A percentile compares a stretch with the other conserved stretches of the same genome.
Evolutionary conservation across 2,113 vertebrate genomes (phyloP).

Genomic region (Fulica atra): DNA sequence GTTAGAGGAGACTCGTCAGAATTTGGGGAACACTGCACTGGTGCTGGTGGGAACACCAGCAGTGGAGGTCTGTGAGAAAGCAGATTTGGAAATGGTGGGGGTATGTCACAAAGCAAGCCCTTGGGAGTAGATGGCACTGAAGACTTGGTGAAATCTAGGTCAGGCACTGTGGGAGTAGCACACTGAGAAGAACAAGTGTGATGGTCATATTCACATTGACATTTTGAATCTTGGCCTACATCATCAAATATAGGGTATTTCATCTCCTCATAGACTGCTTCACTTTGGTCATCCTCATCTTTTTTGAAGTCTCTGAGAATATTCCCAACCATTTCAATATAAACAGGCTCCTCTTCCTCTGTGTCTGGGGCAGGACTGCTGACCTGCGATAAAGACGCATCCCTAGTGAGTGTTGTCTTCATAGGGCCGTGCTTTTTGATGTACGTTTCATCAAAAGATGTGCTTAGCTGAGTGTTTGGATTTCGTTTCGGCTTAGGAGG

Average conservation of each 20-base stretch:
- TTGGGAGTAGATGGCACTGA: conserved; percentile 84
- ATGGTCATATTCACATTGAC: conserved; percentile 80
- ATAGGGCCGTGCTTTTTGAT: conserved; percentile 82
- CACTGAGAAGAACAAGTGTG: conserved; percentile 90
- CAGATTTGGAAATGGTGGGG: conserved; percentile 94
- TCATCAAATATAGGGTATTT: conserved; percentile 92
- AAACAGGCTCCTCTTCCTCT: conserved; percentile 93
- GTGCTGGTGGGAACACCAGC: conserved; percentile 92
- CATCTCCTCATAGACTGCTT: conserved; percentile 98
- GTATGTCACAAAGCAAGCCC: conserved; percentile 89
- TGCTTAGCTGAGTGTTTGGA: conserved; percentile 96
- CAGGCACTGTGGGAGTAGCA: conserved; percentile 91
- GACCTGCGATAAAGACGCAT: conserved; percentile 82
- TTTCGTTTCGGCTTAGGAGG: conserved; percentile 96
- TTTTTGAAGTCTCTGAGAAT: conserved; percentile 86
- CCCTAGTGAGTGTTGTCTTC: conserved; percentile 78
- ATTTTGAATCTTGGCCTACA: conserved; percentile 80
- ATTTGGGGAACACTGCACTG: conserved; percentile 92
- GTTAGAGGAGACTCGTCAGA: conserved; percentile 97
- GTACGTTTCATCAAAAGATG: conserved; percentile 93
- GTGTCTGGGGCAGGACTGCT: conserved; percentile 81
- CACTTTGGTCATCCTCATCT: conserved; percentile 89
- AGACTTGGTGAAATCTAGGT: conserved; percentile 85
- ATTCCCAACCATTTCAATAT: conserved; percentile 98
- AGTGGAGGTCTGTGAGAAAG: conserved; percentile 91